Base-by-base conservation (phyloP, 1,140 invertebrate genomes). In the Aradophagus sp. region DNA sequence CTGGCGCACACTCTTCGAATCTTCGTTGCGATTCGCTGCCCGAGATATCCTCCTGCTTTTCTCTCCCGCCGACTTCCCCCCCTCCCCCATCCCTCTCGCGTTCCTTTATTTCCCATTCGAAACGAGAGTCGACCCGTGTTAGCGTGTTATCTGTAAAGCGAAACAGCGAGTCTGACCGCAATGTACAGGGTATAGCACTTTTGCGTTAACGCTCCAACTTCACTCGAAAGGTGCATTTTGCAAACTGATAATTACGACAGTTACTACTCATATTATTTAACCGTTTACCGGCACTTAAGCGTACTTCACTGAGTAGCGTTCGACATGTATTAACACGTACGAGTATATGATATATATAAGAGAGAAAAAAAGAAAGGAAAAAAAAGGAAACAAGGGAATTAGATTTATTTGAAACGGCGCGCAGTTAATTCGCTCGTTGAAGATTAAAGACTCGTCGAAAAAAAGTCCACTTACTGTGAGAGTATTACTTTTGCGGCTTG, bases 101-200 rank as follows among this genome's bases (percentile, higher is more conserved):
- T n/a, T n/a, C n/a, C n/a, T n/a, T n/a, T n/a, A n/a, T n/a, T n/a
- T n/a, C n/a, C n/a, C n/a, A n/a, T n/a, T n/a, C n/a, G n/a, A n/a
- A n/a, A n/a, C n/a, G n/a, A n/a, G n/a, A n/a, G n/a, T n/a, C n/a
- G n/a, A n/a, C n/a, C n/a, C n/a, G n/a, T n/a, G n/a, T n/a, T n/a
- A n/a, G n/a, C n/a, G 48, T 58, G 70, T 65, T 63, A 68, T 67
- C 70, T 73, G 62, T 45, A 53, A 62, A 68, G n/a, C 52, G 53
- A 47, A 73, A 68, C 59, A 34, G 59, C 27, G 39, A 59, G 63
- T 53, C 70, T 65, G 63, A 68, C 63, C 63, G 59, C 58, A 67
- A 67, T 73, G 63, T 68, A 73, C 63, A 73, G 70, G 71, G 63
- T 73, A 68, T 59, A 73, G 70, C 70, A 68, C 70, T 63, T 58